phyloP scores from a whole-genome alignment of 2,797 vertebrate genomes.

The Tachyglossus aculeatus region DNA sequence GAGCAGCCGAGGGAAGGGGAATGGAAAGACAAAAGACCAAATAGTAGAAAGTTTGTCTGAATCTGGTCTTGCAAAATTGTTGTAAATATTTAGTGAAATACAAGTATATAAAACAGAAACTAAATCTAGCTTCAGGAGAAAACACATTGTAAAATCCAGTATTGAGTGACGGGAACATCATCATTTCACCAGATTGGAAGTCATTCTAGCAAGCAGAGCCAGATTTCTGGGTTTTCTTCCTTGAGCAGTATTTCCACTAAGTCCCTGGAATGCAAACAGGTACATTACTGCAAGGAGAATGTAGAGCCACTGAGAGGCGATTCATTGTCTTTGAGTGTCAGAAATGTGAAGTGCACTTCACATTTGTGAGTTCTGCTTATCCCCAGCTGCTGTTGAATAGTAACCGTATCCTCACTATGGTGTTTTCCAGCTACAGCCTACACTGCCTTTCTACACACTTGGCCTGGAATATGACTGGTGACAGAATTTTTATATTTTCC shows the following conservation, averaged over 20 bases:
- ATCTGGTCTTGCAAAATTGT: slow-evolving; percentile 24
- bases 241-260: neutral
- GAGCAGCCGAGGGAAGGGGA: neutral
- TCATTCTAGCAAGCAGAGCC: neutral
- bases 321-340: slow-evolving; percentile 33
- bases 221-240: neutral
- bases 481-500: slow-evolving; percentile 59
- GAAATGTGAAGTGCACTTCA: slow-evolving; percentile 53
- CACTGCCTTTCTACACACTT: slow-evolving; percentile 61
- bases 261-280: neutral
- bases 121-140: neutral
- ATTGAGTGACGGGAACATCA: neutral
- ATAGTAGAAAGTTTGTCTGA: slow-evolving; percentile 27
- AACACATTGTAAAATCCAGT: neutral
- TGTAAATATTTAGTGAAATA: slow-evolving; percentile 40
- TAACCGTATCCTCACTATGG: slow-evolving; percentile 62
- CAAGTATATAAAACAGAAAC: slow-evolving; percentile 10
- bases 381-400: slow-evolving; percentile 54
- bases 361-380: slow-evolving; percentile 50
- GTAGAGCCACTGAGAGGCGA: no score
- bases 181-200: neutral
- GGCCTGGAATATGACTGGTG: slow-evolving; percentile 65
- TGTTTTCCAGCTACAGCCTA: slow-evolving; percentile 70
- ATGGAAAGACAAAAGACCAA: neutral
- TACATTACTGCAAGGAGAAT: neutral